A percentile compares a stretch with the other conserved stretches of the same genome.
Evolutionary conservation across 2,797 vertebrate genomes (phyloP).

Genomic region (Eupleurogrammus muticus): DNA sequence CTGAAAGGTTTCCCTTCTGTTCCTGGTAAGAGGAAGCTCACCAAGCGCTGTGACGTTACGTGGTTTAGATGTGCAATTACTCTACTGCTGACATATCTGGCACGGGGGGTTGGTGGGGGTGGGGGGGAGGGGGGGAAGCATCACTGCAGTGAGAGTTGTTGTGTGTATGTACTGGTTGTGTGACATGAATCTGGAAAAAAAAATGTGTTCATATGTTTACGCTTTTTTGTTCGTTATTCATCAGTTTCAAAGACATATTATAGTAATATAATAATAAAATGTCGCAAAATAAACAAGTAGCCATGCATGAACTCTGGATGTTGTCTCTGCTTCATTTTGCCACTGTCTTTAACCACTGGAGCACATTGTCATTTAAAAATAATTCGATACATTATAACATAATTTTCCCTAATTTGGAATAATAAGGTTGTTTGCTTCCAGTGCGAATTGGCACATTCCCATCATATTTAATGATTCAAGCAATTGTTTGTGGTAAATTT

Average conservation of each 20-base stretch:
- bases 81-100: constrained; percentile 64
- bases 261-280: neutral
- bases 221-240: neutral
- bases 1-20: constrained; percentile 15
- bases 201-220: neutral
- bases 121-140: constrained; percentile 43
- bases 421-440: neutral
- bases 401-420: neutral
- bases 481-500: neutral
- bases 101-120: too few species aligned
- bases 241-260: neutral
- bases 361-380: neutral
- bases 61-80: constrained; percentile 52
- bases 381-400: too few species aligned
- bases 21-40: constrained; percentile 21
- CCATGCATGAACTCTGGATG: neutral
- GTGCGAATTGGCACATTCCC: neutral
- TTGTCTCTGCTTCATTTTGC: neutral
- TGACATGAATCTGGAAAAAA: constrained; percentile 3
- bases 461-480: neutral
- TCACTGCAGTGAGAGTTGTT: constrained; percentile 34
- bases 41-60: constrained; percentile 23
- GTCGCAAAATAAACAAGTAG: neutral
- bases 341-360: neutral
- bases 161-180: neutral